Base-by-base conservation (phyloP, 2,113 vertebrate genomes). In the Tetraodon nigroviridis region DNA sequence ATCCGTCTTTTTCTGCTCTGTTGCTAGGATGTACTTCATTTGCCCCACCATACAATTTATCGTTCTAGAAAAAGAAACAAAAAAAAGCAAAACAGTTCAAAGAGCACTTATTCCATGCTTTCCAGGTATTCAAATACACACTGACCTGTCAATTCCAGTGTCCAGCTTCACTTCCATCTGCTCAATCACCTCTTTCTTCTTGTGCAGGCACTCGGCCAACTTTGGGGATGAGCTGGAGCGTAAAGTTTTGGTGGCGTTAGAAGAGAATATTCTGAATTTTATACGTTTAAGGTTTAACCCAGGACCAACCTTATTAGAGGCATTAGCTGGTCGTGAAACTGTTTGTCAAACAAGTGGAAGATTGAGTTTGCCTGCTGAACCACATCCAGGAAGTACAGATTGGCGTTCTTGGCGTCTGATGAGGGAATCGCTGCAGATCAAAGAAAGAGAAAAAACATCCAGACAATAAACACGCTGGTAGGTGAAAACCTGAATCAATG, bases 111-210 rank as follows among this genome's bases (percentile, higher is more conserved):
- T 44, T 51, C 16, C 15, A 13, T 29, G 12, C 4, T 21, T n/a
- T 14, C 12, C 2, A 16, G 32, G 32, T 37, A 3, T 45, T 24
- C 6, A 2, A 19, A 71, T n/a, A 51, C 2, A 61, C 49, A 90
- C 93, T 91, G 88, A 91, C 97, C 96, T 93, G 82, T 99, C 97
- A 55, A 99, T 99, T 69, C 97, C 97, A 29, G 93, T 95, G 88
- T 98, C 97, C 88, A 99, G 85, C 85, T 99, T 99, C 66, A 98
- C 94, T 84, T 99, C 97, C 97, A 99, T 99, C 80, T 98, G 97
- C 67, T 99, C 97, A 58, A 98, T 99, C 81, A 98, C 94, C 65
- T 99, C 97, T 73, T 99, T 99, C 84, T 99, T 99, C 90, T 97
- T 99, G 72, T 98, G 97, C 75, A 99, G 92, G 80, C 96, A 99